Conservation (phyloP, 2,113 vertebrate species). For the Excalfactoria chinensis region DNA sequence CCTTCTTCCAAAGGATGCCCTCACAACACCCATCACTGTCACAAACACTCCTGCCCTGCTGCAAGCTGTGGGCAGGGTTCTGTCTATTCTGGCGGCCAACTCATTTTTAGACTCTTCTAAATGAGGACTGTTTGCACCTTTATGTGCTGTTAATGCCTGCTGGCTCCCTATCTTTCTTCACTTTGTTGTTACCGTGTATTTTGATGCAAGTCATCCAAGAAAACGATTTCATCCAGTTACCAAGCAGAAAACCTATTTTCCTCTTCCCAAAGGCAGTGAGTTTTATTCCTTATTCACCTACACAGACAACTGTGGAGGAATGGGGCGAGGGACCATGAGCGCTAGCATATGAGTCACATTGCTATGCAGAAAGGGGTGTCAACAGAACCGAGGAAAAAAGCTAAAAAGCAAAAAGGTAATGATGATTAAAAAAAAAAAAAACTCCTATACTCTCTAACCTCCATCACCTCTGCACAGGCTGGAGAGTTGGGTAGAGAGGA, state of each 20-base stretch:
- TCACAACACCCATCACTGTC: fast-evolving
- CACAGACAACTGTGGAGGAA: not conserved
- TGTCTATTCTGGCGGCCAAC: not conserved
- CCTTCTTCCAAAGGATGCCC: not conserved
- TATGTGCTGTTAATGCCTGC: not conserved
- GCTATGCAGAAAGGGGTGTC: not conserved
- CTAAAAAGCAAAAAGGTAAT: not conserved
- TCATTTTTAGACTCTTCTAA: not conserved
- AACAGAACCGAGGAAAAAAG: not conserved
- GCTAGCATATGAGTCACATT: fast-evolving
- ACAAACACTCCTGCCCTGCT: not conserved
- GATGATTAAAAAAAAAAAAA: no score
- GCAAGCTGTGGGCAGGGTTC: not conserved
- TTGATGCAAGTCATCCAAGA: not conserved
- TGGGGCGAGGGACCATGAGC: not conserved
- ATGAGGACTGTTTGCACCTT: not conserved
- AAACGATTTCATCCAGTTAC: not conserved
- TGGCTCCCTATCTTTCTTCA: not conserved
- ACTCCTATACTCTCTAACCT: no score
- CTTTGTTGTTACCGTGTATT: not conserved
- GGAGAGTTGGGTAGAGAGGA: no score
- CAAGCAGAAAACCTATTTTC: not conserved
- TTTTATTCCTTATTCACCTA: not conserved
- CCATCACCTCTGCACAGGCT: not conserved
- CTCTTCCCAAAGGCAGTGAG: not conserved